Evolutionary conservation across 2,113 vertebrate species (phyloP).

Genomic region (Dicrurus megarhynchus): DNA sequence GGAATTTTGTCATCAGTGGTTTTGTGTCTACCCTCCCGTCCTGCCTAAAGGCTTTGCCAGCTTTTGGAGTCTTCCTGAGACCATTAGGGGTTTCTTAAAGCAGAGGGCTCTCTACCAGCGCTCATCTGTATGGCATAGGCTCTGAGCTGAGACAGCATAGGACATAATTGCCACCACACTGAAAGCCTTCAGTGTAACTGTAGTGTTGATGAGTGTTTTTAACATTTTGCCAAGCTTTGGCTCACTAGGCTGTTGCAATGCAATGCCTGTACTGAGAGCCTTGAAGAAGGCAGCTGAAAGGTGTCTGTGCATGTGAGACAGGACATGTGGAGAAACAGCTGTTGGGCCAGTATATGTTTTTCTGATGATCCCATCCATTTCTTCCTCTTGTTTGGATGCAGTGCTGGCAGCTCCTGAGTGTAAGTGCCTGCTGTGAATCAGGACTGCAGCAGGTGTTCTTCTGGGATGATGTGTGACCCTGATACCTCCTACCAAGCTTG

Average conservation of each 20-base stretch:
- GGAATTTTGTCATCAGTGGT: background rate
- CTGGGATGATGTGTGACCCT: background rate
- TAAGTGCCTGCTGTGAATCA: background rate
- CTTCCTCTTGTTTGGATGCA: background rate
- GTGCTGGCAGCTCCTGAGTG: background rate
- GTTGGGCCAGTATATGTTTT: background rate
- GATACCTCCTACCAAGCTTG: background rate
- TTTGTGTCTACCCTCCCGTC: background rate
- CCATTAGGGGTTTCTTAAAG: background rate
- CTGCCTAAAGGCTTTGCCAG: background rate
- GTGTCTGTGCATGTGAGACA: background rate
- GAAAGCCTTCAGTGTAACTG: background rate
- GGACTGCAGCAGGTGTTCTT: slow-evolving; percentile 1
- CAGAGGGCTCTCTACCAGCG: background rate
- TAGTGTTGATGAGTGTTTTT: background rate
- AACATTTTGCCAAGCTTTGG: background rate
- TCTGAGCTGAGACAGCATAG: background rate
- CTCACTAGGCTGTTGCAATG: background rate
- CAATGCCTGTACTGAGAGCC: background rate
- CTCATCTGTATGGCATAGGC: background rate
- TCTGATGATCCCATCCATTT: slow-evolving; percentile 6
- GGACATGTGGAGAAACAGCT: slow-evolving; percentile 22
- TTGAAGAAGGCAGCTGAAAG: background rate
- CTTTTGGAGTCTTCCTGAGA: background rate
- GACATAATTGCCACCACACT: background rate